Conservation (phyloP, 2,888 invertebrate genomes). For the Lutraria lutraria region DNA sequence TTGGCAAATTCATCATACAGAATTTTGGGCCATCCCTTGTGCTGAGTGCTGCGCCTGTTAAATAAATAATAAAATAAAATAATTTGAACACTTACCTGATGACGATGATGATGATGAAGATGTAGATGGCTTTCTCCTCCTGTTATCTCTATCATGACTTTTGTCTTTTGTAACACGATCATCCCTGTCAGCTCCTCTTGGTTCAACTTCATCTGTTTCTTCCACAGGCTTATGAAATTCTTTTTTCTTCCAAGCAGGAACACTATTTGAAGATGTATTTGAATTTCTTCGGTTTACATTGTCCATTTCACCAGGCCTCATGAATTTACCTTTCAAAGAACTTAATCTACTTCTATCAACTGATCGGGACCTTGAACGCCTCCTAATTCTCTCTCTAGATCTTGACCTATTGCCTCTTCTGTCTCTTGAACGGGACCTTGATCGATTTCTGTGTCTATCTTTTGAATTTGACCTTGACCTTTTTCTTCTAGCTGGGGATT, state of each 20-base stretch:
- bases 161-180: neutral
- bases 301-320: slow-evolving; percentile 68
- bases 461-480: slow-evolving; percentile 38
- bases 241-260: slow-evolving; percentile 77
- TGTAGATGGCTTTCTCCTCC: slow-evolving; percentile 30
- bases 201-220: slow-evolving; percentile 26
- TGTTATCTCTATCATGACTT: slow-evolving; percentile 6
- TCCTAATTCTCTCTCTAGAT: slow-evolving; percentile 55
- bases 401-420: slow-evolving; percentile 54
- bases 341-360: slow-evolving; percentile 40
- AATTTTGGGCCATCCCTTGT: too few relatives aligned
- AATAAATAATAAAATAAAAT: neutral
- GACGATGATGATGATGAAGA: slow-evolving; percentile 51
- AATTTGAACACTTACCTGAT: slow-evolving; percentile 47
- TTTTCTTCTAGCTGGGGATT: slow-evolving; percentile 49
- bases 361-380: slow-evolving; percentile 55
- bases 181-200: neutral
- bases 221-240: slow-evolving; percentile 71
- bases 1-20: too few relatives aligned
- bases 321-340: slow-evolving; percentile 64
- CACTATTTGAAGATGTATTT: slow-evolving; percentile 33
- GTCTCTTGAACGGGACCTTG: slow-evolving; percentile 58
- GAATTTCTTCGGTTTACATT: slow-evolving; percentile 40
- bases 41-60: too few relatives aligned
- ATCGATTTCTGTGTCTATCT: slow-evolving; percentile 23